Conservation (phyloP, 2,888 invertebrate species). For the Choristoneura rosaceana region DNA sequence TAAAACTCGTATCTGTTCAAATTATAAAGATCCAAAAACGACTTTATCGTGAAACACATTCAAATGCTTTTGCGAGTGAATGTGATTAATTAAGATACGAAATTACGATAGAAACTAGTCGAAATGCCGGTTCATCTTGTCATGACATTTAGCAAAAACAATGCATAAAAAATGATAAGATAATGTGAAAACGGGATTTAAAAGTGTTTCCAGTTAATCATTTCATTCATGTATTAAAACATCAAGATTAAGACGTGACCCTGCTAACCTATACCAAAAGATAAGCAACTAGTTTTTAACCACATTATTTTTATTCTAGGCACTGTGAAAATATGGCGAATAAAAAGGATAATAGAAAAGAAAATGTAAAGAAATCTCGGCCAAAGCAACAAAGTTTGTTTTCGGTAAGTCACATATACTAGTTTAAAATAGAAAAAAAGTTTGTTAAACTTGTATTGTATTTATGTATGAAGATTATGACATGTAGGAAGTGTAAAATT, state of each 20-base stretch:
- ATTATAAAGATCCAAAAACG: not conserved
- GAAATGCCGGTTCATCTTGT: constrained; percentile 7
- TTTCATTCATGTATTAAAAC: not conserved
- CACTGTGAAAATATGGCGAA: constrained; percentile 33
- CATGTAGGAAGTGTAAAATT: too few species aligned
- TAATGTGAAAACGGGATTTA: not conserved
- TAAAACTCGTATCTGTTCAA: not conserved
- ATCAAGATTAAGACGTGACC: not conserved
- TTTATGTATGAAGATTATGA: too few species aligned
- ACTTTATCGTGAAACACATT: not conserved
- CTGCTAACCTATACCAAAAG: not conserved
- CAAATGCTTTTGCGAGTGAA: not conserved
- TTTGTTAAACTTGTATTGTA: too few species aligned
- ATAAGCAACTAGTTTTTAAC: not conserved
- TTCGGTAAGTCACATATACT: constrained; percentile 42
- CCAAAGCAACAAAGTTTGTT: constrained; percentile 36
- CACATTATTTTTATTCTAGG: not conserved
- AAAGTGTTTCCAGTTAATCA: not conserved
- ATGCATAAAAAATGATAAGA: constrained; percentile 3
- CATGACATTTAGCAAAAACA: constrained; percentile 3
- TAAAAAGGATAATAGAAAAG: constrained; percentile 43
- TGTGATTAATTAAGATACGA: not conserved
- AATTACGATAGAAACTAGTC: not conserved
- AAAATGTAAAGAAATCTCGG: constrained; percentile 40
- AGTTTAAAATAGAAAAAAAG: too few species aligned